A percentile compares a stretch with the other conserved stretches of the same genome.
phyloP scores from a whole-genome alignment of 2,113 vertebrate genomes.

The Piprites chloris region DNA sequence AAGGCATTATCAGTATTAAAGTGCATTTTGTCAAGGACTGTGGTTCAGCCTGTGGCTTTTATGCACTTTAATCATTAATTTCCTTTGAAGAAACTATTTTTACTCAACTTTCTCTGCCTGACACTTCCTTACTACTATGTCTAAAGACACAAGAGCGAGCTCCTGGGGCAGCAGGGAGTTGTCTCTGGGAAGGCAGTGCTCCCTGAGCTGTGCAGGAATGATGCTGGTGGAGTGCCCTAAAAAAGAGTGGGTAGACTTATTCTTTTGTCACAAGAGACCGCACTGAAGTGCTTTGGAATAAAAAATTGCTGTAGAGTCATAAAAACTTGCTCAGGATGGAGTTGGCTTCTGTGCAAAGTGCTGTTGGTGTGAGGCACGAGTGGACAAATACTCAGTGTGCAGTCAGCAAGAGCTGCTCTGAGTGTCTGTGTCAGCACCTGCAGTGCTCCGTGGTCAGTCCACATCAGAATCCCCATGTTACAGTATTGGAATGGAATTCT shows the following conservation, averaged over 20 bases:
- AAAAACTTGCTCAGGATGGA: background rate
- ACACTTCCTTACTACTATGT: background rate
- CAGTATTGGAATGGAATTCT: background rate
- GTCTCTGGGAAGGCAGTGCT: background rate
- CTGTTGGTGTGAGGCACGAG: background rate
- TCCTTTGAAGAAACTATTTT: slow-evolving; percentile 32
- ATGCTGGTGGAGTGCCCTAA: background rate
- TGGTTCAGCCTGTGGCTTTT: slow-evolving; percentile 33
- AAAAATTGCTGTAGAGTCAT: background rate
- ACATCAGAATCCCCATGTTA: background rate
- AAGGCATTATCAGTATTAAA: background rate
- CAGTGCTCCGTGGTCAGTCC: background rate
- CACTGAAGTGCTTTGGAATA: background rate
- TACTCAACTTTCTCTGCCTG: slow-evolving; percentile 14
- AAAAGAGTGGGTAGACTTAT: background rate
- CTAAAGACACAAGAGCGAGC: background rate
- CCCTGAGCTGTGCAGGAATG: background rate
- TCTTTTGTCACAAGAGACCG: background rate
- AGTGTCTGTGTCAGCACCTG: background rate
- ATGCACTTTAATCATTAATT: slow-evolving; percentile 14
- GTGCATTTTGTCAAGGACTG: background rate
- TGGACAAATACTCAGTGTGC: background rate
- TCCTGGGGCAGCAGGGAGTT: background rate
- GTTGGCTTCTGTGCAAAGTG: background rate
- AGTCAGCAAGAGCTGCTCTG: background rate